Base-by-base conservation (phyloP, 1,140 invertebrate genomes). In the Thaumatotibia leucotreta region DNA sequence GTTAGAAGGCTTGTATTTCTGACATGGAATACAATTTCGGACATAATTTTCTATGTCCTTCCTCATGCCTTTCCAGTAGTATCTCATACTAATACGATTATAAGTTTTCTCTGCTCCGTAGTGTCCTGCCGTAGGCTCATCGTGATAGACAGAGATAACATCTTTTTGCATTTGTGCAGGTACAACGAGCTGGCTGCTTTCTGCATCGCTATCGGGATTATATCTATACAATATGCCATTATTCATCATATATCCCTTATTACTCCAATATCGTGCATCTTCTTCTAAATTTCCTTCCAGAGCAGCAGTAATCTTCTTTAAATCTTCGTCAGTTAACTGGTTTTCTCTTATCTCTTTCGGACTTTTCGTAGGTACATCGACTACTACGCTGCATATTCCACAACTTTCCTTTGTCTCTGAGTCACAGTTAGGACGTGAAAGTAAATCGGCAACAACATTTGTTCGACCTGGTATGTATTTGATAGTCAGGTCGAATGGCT, bases 391-490 rank as follows among this genome's bases (percentile, higher is more conserved):
- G 14, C 72, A 75, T 2, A 77, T n/a, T 10, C 20, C 50, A 58
- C 69, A 77, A 10, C 10, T n/a, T 9, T 39, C 5, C 10, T 54
- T 11, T 23, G 4, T 68, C 2, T 1, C 2, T 14, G 3, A 45
- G 14, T 63, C 64, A 6, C 35, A 27, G 9, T n/a, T 6, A 24
- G 73, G 80, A 10, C 74, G 54, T 8, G 67, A 73, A 11, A 89
- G 63, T 0, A 70, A 69, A 50, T 87, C 84, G 2, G 82, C 82
- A 4, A 83, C 52, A 0, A 77, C 66, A 52, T 88, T 88, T 0
- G 54, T 20, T 35, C 75, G 77, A 17, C 82, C 83, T 0, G 79
- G 76, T 2, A 50, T 58, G 52, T 89, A 77, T 5, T 71, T 33
- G 0, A 80, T 68, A 1, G 63, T 6, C 0, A 84, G 0, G 45